These are phyloP conservation scores for Pseudorhiza aurosa DNA, from an alignment of 30 jellyfish, hydroid and myxozoan genomes.

Conservation along the genomic window DNA sequence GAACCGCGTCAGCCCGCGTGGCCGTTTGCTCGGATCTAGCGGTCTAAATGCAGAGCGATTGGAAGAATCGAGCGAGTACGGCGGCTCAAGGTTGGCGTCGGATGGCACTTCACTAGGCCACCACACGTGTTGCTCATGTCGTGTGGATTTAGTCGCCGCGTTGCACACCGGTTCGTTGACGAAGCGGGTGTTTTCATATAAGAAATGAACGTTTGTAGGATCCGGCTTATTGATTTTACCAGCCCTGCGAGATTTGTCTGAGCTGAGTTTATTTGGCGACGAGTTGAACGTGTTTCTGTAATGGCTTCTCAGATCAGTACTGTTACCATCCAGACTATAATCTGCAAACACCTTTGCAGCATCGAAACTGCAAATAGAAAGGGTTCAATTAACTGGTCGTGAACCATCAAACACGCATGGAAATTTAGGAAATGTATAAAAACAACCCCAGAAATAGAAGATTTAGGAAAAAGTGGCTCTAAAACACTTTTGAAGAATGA, in stretches of 20 bases:
- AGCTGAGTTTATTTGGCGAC: background rate
- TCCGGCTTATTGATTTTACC: conserved; percentile 55
- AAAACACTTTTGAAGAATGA: too few species aligned
- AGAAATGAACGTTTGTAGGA: conserved; percentile 57
- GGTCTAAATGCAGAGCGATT: conserved; percentile 52
- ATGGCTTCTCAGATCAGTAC: conserved; percentile 13
- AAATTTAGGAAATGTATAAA: too few species aligned
- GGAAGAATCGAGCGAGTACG: conserved; percentile 44
- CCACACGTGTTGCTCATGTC: conserved; percentile 59
- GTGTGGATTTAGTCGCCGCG: conserved; percentile 57
- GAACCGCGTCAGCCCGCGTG: conserved; percentile 56
- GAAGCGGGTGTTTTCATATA: conserved; percentile 81
- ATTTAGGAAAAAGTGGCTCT: too few species aligned
- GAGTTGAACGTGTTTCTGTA: conserved; percentile 33
- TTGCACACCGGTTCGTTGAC: conserved; percentile 79
- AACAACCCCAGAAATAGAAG: too few species aligned
- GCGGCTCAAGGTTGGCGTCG: conserved; percentile 31
- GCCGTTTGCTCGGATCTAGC: conserved; percentile 5
- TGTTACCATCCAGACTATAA: conserved; percentile 7
- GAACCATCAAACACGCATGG: too few species aligned
- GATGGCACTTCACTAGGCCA: conserved; percentile 74
- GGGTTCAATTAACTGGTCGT: too few species aligned
- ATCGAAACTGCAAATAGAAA: conserved; percentile 60
- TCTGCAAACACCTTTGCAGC: conserved; percentile 72
- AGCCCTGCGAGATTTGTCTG: conserved; percentile 34